Base-by-base conservation (phyloP, 2,113 vertebrate genomes). In the Gymnorhina tibicen region DNA sequence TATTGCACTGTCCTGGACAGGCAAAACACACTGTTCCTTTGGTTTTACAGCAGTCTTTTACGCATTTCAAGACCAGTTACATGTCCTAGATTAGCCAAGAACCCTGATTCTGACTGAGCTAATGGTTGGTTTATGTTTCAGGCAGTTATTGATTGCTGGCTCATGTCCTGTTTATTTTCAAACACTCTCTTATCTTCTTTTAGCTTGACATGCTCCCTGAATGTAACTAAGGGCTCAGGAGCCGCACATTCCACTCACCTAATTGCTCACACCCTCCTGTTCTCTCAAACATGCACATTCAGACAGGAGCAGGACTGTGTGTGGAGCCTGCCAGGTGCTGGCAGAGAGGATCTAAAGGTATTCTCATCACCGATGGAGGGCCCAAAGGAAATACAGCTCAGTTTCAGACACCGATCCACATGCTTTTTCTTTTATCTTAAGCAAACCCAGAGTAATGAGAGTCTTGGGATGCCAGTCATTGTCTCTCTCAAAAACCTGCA, bases 121-220 rank as follows among this genome's bases (percentile, higher is more conserved):
- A 53, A 41, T 21, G 2, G 24, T 5, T 95, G n/a, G 9, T 69
- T 93, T 81, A 27, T 26, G 21, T 81, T 94, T 89, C 58, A 91
- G 68, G 35, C 12, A 30, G 21, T 59, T 94, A 94, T 91, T 85
- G 91, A 97, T 95, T 75, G 64, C 42, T 96, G 87, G 73, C n/a
- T 84, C 10, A 7, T 7, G 55, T 33, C 5, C 35, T 62, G 32
- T 59, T 85, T 72, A 37, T 91, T 92, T 93, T 91, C 79, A 90
- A 90, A 90, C 26, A 73, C 35, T 73, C 14, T 62, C 23, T 42
- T 88, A 75, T 68, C 53, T 85, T 64, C 78, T 83, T 88, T 77
- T 35, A 64, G 53, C 13, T 69, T 83, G 59, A 75, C 0, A 0
- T 32, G 13, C 19, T 87, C 69, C n/a, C 62, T 11, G 26, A 76